These are phyloP conservation scores for Gallirallus australis DNA, from an alignment of 2,797 vertebrate species.

Conservation along the genomic window DNA sequence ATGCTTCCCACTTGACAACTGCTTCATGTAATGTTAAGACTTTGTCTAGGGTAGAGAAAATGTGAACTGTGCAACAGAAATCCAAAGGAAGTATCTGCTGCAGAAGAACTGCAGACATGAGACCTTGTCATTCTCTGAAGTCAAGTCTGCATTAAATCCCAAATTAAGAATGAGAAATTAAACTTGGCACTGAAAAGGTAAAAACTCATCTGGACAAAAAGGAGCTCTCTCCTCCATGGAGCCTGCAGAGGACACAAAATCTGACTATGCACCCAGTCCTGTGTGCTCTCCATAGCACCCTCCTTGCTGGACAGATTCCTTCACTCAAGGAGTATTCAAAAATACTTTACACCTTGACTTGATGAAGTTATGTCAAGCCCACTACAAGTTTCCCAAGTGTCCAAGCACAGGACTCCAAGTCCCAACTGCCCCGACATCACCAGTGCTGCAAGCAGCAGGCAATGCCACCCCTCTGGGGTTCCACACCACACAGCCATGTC, in stretches of 20 bases:
- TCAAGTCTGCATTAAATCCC: not conserved
- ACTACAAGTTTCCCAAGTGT: not conserved
- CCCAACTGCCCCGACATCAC: accelerated
- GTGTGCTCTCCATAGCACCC: not conserved
- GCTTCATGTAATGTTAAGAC: not conserved
- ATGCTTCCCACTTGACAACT: not conserved
- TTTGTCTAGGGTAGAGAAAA: not conserved
- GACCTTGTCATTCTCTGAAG: not conserved
- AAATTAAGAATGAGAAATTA: not conserved
- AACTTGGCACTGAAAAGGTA: not conserved
- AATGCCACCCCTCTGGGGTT: not conserved
- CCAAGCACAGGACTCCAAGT: not conserved
- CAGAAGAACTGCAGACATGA: not conserved
- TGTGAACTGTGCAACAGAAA: accelerated
- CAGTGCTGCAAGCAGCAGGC: not conserved
- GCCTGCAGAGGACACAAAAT: not conserved
- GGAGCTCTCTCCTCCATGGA: not conserved
- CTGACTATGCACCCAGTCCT: not conserved
- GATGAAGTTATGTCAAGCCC: not conserved
- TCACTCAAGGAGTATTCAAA: not conserved
- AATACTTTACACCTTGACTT: not conserved
- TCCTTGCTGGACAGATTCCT: not conserved
- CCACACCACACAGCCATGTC: not conserved
- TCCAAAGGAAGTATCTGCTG: not conserved
- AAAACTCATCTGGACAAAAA: not conserved